Conservation (phyloP, 1,140 invertebrate genomes). For the Pollicipes pollicipes region DNA sequence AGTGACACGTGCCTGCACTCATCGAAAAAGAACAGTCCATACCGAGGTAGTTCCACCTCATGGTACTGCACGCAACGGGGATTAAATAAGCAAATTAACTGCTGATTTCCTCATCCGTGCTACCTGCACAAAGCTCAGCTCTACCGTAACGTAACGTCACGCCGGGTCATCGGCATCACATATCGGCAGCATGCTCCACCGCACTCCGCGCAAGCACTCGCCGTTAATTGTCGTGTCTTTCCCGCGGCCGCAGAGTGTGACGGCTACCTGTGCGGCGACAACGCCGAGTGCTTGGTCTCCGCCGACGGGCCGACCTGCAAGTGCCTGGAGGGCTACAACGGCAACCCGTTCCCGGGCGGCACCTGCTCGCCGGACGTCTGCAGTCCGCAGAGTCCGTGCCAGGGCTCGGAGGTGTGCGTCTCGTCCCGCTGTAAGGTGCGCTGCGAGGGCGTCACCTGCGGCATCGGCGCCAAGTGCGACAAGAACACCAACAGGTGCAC, state of each 20-base stretch:
- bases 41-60: too few relatives aligned
- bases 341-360: slow-evolving; percentile 79
- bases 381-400: slow-evolving; percentile 51
- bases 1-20: too few relatives aligned
- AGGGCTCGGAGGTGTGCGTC: slow-evolving; percentile 59
- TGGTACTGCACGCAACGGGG: too few relatives aligned
- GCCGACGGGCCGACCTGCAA: slow-evolving; percentile 66
- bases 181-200: too few relatives aligned
- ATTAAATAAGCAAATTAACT: too few relatives aligned
- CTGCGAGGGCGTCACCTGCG: slow-evolving; percentile 65
- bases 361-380: slow-evolving; percentile 60
- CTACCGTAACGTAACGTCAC: too few relatives aligned
- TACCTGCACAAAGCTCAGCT: too few relatives aligned
- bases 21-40: too few relatives aligned
- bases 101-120: too few relatives aligned
- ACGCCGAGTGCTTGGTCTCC: slow-evolving; percentile 67
- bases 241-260: slow-evolving; percentile 44
- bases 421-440: slow-evolving; percentile 63
- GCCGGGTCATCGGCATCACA: too few relatives aligned
- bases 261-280: slow-evolving; percentile 54
- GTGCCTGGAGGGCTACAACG: slow-evolving; percentile 62
- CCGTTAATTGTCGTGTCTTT: too few relatives aligned
- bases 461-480: slow-evolving; percentile 62
- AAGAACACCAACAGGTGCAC: slow-evolving; percentile 58
- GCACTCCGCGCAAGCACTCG: too few relatives aligned